Conservation (phyloP, 2,888 invertebrate genomes). For the Drosophila anomalata region DNA sequence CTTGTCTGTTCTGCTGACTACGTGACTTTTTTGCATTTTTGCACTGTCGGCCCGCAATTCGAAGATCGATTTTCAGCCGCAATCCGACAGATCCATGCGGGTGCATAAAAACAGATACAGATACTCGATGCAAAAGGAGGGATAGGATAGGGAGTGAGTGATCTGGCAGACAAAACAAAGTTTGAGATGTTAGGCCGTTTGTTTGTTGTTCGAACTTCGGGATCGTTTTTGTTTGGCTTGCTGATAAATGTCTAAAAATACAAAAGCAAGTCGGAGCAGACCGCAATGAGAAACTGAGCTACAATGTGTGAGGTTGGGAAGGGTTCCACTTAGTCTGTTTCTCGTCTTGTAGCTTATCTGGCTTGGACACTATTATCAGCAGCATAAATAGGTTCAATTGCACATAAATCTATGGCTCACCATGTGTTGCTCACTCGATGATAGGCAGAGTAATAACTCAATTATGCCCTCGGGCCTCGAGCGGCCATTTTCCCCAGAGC, state of each 20-base stretch:
- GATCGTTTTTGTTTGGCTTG: slow-evolving; percentile 22
- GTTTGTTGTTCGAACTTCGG: slow-evolving; percentile 19
- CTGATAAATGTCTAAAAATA: slow-evolving; percentile 75
- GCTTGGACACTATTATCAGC: slow-evolving; percentile 20
- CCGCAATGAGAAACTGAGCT: slow-evolving; percentile 42
- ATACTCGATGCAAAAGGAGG: slow-evolving; percentile 1
- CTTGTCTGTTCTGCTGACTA: slow-evolving; percentile 62
- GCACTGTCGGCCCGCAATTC: slow-evolving; percentile 39
- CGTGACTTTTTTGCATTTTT: slow-evolving; percentile 71
- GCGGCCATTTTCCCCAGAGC: slow-evolving; percentile 59
- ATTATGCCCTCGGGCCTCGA: not conserved
- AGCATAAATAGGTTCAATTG: slow-evolving; percentile 26
- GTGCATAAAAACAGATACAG: slow-evolving; percentile 57
- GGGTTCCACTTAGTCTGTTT: slow-evolving; percentile 5
- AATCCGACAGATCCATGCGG: slow-evolving; percentile 49
- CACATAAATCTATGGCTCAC: slow-evolving; percentile 20
- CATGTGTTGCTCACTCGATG: slow-evolving; percentile 19
- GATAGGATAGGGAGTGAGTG: not conserved
- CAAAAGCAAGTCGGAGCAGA: slow-evolving; percentile 24
- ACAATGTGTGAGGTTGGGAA: slow-evolving; percentile 55
- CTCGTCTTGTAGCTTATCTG: slow-evolving; percentile 32
- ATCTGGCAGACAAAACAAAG: slow-evolving; percentile 61
- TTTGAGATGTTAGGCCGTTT: slow-evolving; percentile 47
- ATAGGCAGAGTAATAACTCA: slow-evolving; percentile 24
- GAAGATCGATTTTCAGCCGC: slow-evolving; percentile 73